A percentile compares a stretch with the other conserved stretches of the same genome.
These are phyloP conservation scores for Orussus abietinus DNA, from an alignment of 1,140 invertebrate species.

Conservation along the genomic window DNA sequence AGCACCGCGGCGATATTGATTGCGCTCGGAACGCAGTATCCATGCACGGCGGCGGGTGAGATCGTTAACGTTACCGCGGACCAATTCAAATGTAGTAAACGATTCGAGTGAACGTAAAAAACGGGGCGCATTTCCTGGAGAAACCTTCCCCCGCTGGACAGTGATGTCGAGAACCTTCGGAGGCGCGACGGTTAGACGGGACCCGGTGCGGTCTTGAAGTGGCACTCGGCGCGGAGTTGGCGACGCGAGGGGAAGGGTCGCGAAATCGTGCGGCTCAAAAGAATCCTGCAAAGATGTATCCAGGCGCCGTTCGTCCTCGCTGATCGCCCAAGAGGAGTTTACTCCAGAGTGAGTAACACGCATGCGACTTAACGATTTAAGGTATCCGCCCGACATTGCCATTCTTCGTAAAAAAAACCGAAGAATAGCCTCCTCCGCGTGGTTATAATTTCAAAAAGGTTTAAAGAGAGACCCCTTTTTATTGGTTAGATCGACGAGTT, in stretches of 20 bases:
- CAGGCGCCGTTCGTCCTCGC: conserved; percentile 18
- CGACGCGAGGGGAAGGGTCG: background rate
- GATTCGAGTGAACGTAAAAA: too few species aligned
- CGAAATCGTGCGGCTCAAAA: conserved; percentile 21
- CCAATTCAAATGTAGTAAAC: conserved; percentile 2
- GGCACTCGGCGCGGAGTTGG: background rate
- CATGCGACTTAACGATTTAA: conserved; percentile 5
- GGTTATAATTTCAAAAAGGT: conserved; percentile 2
- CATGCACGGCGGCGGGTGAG: conserved; percentile 4
- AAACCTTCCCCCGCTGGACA: background rate
- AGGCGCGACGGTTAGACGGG: too few species aligned
- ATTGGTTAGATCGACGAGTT: too few species aligned
- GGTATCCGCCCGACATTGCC: conserved; percentile 1
- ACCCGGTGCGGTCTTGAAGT: background rate
- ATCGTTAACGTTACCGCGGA: background rate
- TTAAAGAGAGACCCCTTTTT: too few species aligned
- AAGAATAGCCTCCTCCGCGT: background rate
- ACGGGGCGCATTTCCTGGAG: too few species aligned
- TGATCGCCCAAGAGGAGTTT: conserved; percentile 16
- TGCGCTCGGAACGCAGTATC: conserved; percentile 8
- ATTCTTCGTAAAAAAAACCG: conserved; percentile 2
- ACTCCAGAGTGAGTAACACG: conserved; percentile 18
- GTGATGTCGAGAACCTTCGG: too few species aligned
- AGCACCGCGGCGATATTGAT: conserved; percentile 31
- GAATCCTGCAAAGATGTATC: conserved; percentile 31